Evolutionary conservation across 2,113 vertebrate species (phyloP), one percentile per base, ranked within the genome.

Genomic region (Corvus cornix): DNA sequence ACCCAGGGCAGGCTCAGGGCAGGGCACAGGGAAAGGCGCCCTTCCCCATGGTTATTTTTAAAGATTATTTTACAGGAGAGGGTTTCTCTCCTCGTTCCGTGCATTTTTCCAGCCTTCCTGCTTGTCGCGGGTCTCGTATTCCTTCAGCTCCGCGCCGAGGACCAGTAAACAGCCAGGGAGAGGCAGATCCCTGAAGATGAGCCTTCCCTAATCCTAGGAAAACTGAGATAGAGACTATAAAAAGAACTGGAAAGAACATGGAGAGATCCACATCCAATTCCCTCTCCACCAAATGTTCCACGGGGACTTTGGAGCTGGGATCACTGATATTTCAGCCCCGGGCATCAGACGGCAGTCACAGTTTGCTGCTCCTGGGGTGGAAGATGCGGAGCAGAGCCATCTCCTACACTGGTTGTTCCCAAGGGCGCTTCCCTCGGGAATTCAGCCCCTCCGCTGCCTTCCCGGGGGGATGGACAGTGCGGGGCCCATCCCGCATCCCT

Each of bases 401-500:
- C 41, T 68, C 67, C 69, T 6, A 4, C 67, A 0, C 0, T 1
- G 48, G 3, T 0, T 18, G 2, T 16, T 84, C 78, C 85, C 39
- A 8, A 52, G 48, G 24, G 43, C 55, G 4, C 4, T 4, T 87
- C 52, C 46, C 55, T 31, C 0, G 9, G 44, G 84, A 51, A n/a
- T 60, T 77, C 63, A 18, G 28, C 62, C 48, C 12, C 1, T 48
- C 84, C 43, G 79, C 91, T 22, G 43, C 64, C 27, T 46, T 30
- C n/a, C 27, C 2, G 3, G 10, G 4, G 23, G 11, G 16, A 30
- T 4, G 19, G 20, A 13, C 23, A 18, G 5, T 0, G 5, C 8
- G 52, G 72, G 31, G 6, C 28, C 9, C 30, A 10, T 11, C 39
- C 72, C 10, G 48, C 72, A 43, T 5, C 69, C 69, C 55, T 52